Evolutionary conservation across 2,113 vertebrate species (phyloP), one percentile per base, ranked within the genome.

Genomic region (Calyptomena viridis): DNA sequence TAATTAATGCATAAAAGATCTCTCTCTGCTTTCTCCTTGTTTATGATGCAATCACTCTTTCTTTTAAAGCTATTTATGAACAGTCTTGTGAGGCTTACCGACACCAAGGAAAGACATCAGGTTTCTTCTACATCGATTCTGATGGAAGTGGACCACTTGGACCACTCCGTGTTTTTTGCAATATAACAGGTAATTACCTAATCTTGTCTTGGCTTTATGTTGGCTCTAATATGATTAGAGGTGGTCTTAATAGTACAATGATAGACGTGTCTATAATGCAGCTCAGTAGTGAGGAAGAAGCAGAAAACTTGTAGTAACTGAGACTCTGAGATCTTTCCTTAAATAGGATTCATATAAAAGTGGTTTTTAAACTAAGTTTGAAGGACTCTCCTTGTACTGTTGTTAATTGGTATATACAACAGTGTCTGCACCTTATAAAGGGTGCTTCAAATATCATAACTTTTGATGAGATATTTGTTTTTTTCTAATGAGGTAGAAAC

Each of bases 41-140:
- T 78, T 49, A 28, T 69, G 40, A 42, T 58, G 39, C 31, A 37
- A 9, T 59, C 53, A 23, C 27, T 92, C 47, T 71, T 33, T 90
- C 77, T 86, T 76, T 96, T 93, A 25, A 97, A 99, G 99, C 99
- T 42, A 96, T 99, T 87, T 99, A 99, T 44, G 99, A 99, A 68
- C 97, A 98, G 3, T 99, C 99, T 42, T 99, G 99, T 3, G 99
- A 99, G 95, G 98, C 98, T 55, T 99, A 99, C 94, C 98, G 98
- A 78, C 98, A 99, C 95, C 98, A 97, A 44, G 99, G 99, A 75
- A 98, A 98, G 96, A 98, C 98, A 0, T 99, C 99, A 1, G 99
- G 99, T 56, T 99, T 98, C 97, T 99, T 99, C 98, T 98, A 98
- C 92, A 98, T 99, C 1, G 99, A 99, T 95, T 98, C 98, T 5